Conservation (phyloP, 2,888 invertebrate genomes). For the Crioceris asparagi region DNA sequence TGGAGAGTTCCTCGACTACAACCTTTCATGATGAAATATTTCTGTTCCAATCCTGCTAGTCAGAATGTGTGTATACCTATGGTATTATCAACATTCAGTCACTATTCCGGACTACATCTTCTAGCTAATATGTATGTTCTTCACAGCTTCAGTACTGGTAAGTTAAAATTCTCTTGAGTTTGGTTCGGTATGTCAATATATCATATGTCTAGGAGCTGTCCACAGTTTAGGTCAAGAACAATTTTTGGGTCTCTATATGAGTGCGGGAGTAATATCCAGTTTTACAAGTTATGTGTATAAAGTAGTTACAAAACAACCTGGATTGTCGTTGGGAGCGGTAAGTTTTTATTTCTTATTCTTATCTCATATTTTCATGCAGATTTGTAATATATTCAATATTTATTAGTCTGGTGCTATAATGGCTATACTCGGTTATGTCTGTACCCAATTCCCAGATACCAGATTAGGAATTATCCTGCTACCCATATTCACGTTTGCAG, state of each 20-base stretch:
- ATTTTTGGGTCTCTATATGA: conserved; percentile 81
- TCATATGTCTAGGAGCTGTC: conserved; percentile 48
- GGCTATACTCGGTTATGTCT: conserved; percentile 78
- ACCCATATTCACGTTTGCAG: conserved; percentile 82
- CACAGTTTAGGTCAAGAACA: conserved; percentile 79
- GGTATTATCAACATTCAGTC: conserved; percentile 91
- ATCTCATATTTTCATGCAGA: conserved; percentile 6
- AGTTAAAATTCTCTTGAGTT: no score
- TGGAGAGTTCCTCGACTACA: conserved; percentile 70
- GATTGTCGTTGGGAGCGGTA: conserved; percentile 87
- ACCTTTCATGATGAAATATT: conserved; percentile 70
- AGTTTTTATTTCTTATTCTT: conserved; percentile 36
- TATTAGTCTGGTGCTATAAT: conserved; percentile 91
- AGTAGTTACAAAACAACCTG: conserved; percentile 53
- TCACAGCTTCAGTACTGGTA: conserved; percentile 64
- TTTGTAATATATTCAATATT: neutral
- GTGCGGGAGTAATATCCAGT: conserved; percentile 79
- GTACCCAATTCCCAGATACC: conserved; percentile 82
- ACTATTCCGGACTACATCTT: conserved; percentile 76
- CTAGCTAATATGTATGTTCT: conserved; percentile 94
- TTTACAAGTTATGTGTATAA: conserved; percentile 77
- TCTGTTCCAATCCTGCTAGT: conserved; percentile 71
- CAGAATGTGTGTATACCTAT: conserved; percentile 74
- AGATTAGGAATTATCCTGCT: conserved; percentile 79
- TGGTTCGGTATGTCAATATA: neutral